Evolutionary conservation across 2,797 vertebrate genomes (phyloP), one percentile per base, ranked within the genome.

Genomic region (Sarcoramphus papa): DNA sequence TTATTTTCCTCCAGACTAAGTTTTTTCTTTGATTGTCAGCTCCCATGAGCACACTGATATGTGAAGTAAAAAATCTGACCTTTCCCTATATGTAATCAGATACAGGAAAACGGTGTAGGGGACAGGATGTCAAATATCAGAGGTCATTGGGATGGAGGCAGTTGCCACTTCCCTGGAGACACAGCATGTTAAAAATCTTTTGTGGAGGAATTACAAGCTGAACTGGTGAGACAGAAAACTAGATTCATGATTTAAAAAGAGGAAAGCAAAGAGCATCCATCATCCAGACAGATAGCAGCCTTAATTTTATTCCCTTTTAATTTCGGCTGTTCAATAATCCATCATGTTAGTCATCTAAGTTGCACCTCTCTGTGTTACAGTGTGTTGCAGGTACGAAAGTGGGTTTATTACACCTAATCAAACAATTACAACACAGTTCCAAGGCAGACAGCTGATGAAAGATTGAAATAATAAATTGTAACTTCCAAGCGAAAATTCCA

Each of bases 381-480:
- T 63, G 69, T 77, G 35, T 72, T 76, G 33, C 60, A 85, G 88
- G 54, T 90, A 94, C 54, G 60, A 93, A 93, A 80, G 64, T 85
- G 67, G 93, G 88, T 93, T 96, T 91, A 93, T 96, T 96, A 94
- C n/a, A 93, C 41, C n/a, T 91, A 93, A 96, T 97, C 75, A 95
- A 84, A 80, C 73, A 86, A 93, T 93, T 70, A 85, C 48, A 94
- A 48, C 22, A 78, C n/a, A 53, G n/a, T 93, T 87, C 50, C 53
- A 64, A 83, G 24, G 48, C 35, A 88, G 48, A n/a, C 18, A 16
- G 22, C 28, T 81, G 72, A 78, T 77, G 92, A 70, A 93, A 33
- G 35, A 41, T 56, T 92, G 64, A 95, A 95, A 91, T 76, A 94
- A 85, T 70, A 76, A 73, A 64, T 64, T 73, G 14, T 48, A 95